Evolutionary conservation across 2,113 vertebrate genomes (phyloP).

Genomic region (cat (Felis catus)): DNA sequence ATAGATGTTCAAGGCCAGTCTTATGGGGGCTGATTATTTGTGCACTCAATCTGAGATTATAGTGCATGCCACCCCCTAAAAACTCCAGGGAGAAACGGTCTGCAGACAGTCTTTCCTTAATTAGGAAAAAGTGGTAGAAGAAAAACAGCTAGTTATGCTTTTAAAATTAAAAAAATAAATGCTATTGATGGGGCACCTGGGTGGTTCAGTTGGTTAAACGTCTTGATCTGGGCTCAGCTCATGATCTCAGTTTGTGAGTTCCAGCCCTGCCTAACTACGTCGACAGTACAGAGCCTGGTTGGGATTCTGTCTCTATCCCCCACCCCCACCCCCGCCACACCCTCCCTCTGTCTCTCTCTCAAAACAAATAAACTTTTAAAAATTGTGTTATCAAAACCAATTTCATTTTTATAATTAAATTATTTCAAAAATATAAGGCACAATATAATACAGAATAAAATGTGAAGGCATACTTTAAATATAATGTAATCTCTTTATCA

Average conservation of each 20-base stretch:
- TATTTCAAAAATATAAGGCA: not conserved
- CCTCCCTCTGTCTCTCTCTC: too few species aligned
- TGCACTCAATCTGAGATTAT: slow-evolving; percentile 10
- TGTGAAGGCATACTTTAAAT: not conserved
- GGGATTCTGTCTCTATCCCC: too few species aligned
- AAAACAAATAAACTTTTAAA: not conserved
- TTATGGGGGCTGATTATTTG: not conserved
- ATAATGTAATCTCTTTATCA: not conserved
- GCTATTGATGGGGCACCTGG: too few species aligned
- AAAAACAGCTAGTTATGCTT: not conserved
- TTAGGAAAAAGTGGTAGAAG: slow-evolving; percentile 6
- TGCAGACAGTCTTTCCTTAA: not conserved
- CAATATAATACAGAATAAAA: not conserved
- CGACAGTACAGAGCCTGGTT: too few species aligned
- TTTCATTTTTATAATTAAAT: slow-evolving; percentile 43
- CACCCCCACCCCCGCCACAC: too few species aligned
- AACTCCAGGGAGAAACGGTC: not conserved
- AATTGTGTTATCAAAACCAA: not conserved
- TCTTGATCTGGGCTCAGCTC: too few species aligned
- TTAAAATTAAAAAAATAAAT: not conserved
- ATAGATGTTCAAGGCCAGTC: not conserved
- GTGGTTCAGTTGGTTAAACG: too few species aligned
- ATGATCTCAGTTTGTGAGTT: too few species aligned
- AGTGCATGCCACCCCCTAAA: not conserved
- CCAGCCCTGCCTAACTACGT: too few species aligned